Evolutionary conservation across 2,888 invertebrate genomes (phyloP).

Genomic region (Ichneumoninae sp.): DNA sequence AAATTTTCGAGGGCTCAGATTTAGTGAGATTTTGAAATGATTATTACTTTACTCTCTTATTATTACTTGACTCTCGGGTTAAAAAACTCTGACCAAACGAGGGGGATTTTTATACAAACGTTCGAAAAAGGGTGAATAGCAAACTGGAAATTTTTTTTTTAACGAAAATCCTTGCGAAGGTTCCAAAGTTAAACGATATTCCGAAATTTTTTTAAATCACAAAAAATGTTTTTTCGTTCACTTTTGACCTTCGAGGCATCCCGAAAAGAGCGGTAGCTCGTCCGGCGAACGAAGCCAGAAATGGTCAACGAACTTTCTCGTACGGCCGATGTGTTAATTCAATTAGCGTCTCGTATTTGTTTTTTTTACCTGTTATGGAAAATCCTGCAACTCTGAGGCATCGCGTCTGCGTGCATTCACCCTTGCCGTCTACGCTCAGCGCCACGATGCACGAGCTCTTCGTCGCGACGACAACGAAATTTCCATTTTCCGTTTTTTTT

Average conservation of each 20-base stretch:
- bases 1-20: neutral
- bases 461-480: conserved; percentile 71
- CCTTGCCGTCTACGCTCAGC: conserved; percentile 69
- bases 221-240: neutral
- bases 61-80: too few species aligned
- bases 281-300: neutral
- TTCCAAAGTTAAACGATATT: neutral
- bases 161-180: neutral
- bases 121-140: too few species aligned
- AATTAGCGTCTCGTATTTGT: neutral
- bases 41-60: too few species aligned
- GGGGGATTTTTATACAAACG: too few species aligned
- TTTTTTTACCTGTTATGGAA: conserved; percentile 77
- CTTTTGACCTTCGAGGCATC: neutral
- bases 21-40: too few species aligned
- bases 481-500: conserved; percentile 54
- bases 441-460: conserved; percentile 75
- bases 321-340: neutral
- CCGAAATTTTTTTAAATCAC: neutral
- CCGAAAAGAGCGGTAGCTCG: neutral
- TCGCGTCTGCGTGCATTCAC: conserved; percentile 68
- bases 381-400: conserved; percentile 73
- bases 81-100: too few species aligned
- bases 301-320: neutral
- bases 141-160: too few species aligned